Base-by-base conservation (phyloP, 35 echinoderm and acorn worm genomes). In the Ophioderma brevispina region DNA sequence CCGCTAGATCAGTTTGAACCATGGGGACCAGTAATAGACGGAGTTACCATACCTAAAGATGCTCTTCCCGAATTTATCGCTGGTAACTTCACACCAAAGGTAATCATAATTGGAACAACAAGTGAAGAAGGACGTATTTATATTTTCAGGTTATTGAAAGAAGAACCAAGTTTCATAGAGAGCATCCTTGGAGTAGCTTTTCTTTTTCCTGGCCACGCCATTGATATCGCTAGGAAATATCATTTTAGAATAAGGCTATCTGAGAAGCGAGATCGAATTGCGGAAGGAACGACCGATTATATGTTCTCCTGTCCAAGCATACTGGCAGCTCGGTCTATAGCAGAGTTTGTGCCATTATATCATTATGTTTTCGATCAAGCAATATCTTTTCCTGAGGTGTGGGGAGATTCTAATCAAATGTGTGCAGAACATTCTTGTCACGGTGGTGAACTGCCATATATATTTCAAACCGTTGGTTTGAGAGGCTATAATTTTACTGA, bases 291-390 rank as follows among this genome's bases (percentile, higher is more conserved):
- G 10, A 70, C 59, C 15, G 59, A 70, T 25, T 70, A 70, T 25
- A 70, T 70, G 10, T 70, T 70, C 28, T 8, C 10, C n/a, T 70
- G 59, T 70, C n/a, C 6, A 13, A 15, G 10, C 2, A 8, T 8
- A 3, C 10, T 15, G 10, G 59, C 59, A 6, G n/a, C 6, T 70
- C 59, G 59, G 2, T 1, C n/a, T 78, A 38, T 64, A 21, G 21
- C 70, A 32, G 80, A 37, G 0, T 21, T 40, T 19, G 21, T 32
- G 5, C 34, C 49, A 31, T 64, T 94, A 35, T 94, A 84, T 38
- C 80, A 84, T 82, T 94, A 94, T 75, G 35, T 94, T 15, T 84
- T 90, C 23, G 87, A 94, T n/a, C 92, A 94, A 23, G 87, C 81
- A 1, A 50, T 94, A 33, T 90, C 87, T 13, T 83, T 49, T 49